These are phyloP conservation scores for Drosophila nigricruria DNA, from an alignment of 2,888 invertebrate genomes.

Conservation along the genomic window DNA sequence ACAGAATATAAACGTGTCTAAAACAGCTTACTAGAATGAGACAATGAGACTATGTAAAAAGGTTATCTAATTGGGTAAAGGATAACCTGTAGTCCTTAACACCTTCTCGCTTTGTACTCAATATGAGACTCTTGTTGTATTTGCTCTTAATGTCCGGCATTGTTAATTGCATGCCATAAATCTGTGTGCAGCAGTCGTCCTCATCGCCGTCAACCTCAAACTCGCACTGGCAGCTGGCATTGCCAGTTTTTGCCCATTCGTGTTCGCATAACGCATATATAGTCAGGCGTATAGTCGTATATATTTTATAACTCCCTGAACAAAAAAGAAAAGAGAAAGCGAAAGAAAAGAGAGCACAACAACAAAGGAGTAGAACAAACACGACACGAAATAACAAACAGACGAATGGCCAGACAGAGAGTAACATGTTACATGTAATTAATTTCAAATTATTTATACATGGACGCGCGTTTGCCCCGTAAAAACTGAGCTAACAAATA, in stretches of 20 bases:
- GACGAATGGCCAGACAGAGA: conserved; percentile 54
- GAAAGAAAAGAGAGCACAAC: conserved; percentile 2
- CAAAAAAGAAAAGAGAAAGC: conserved; percentile 14
- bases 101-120: not conserved
- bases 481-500: conserved; percentile 50
- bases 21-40: too few species aligned
- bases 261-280: conserved; percentile 38
- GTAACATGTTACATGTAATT: conserved; percentile 79
- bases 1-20: too few species aligned
- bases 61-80: not conserved
- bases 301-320: conserved; percentile 64
- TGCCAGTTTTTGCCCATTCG: conserved; percentile 33
- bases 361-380: conserved; percentile 13
- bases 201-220: conserved; percentile 36
- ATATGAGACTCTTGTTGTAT: conserved; percentile 42
- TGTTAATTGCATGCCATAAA: conserved; percentile 76
- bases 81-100: conserved; percentile 11
- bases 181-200: conserved; percentile 61
- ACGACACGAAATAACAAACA: conserved; percentile 31
- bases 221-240: conserved; percentile 32
- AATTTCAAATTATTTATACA: conserved; percentile 80
- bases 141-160: conserved; percentile 66
- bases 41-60: not conserved
- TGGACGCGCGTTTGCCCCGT: conserved; percentile 62
- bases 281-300: conserved; percentile 33